Evolutionary conservation across 2,888 invertebrate genomes (phyloP).

Genomic region (Alloplasta piceator): DNA sequence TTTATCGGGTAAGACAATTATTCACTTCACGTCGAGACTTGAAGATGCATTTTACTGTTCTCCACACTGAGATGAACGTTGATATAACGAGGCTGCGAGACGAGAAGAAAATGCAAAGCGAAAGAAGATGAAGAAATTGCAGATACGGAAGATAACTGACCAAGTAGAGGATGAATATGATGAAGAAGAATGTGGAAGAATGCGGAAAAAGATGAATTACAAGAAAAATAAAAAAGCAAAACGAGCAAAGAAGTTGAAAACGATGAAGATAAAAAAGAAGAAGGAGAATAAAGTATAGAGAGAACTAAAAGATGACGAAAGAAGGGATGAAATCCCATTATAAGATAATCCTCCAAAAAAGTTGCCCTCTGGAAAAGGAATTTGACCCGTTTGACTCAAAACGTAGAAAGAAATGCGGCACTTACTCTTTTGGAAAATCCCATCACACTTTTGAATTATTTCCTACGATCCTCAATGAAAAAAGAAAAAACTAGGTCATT

Average conservation of each 20-base stretch:
- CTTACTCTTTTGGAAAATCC: constrained; percentile 73
- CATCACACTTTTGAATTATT: constrained; percentile 53
- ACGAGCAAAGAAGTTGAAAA: background rate
- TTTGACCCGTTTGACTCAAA: background rate
- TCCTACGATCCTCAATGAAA: background rate
- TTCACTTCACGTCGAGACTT: constrained; percentile 37
- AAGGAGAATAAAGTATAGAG: too few relatives aligned
- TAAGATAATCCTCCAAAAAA: too few relatives aligned
- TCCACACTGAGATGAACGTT: constrained; percentile 11
- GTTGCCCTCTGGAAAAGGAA: too few relatives aligned
- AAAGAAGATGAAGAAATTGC: background rate
- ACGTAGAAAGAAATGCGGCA: constrained; percentile 5
- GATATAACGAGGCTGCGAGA: background rate
- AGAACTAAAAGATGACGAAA: too few relatives aligned
- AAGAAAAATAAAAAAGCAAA: background rate
- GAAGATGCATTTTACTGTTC: background rate
- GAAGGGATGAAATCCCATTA: too few relatives aligned
- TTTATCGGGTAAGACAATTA: constrained; percentile 35
- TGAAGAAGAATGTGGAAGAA: background rate
- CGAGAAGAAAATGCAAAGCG: background rate
- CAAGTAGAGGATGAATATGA: background rate
- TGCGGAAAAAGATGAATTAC: background rate
- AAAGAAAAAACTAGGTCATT: constrained; percentile 6
- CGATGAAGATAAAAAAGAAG: background rate
- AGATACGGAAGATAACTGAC: background rate